Evolutionary conservation across 1,140 invertebrate genomes (phyloP).

Genomic region (Caerostris extrusa): DNA sequence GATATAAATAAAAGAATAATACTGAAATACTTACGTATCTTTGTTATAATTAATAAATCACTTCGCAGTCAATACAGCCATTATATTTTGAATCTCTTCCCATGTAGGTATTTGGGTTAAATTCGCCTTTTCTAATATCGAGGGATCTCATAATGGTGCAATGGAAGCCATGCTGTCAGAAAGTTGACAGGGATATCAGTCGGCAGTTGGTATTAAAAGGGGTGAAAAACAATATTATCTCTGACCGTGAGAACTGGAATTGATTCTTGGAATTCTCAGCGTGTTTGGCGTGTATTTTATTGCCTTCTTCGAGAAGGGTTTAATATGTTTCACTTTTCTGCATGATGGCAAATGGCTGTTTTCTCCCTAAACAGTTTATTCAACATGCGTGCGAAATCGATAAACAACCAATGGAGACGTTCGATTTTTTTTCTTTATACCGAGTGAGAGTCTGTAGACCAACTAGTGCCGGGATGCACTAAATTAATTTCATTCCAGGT

Average conservation of each 20-base stretch:
- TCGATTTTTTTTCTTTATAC: too few relatives aligned
- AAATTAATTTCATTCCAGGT: too few relatives aligned
- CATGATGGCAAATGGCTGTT: neutral
- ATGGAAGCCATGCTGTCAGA: slow-evolving; percentile 46
- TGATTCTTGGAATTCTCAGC: slow-evolving; percentile 14
- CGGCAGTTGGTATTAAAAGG: neutral
- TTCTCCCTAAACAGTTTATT: neutral
- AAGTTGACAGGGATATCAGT: slow-evolving; percentile 36
- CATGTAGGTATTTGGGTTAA: slow-evolving; percentile 20
- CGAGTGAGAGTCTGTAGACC: too few relatives aligned
- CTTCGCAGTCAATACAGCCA: neutral
- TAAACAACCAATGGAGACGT: neutral
- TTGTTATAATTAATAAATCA: too few relatives aligned
- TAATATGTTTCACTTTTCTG: neutral
- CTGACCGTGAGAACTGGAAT: slow-evolving; percentile 1
- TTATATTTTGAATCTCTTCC: too few relatives aligned
- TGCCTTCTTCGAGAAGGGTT: neutral
- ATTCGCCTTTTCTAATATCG: neutral
- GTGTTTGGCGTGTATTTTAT: neutral
- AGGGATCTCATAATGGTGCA: slow-evolving; percentile 31
- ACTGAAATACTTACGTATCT: too few relatives aligned
- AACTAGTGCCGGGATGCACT: too few relatives aligned
- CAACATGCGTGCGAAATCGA: neutral
- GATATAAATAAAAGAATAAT: too few relatives aligned
- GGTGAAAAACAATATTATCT: slow-evolving; percentile 4